Evolutionary conservation across 2,888 invertebrate species (phyloP).

Genomic region (Lutraria lutraria): DNA sequence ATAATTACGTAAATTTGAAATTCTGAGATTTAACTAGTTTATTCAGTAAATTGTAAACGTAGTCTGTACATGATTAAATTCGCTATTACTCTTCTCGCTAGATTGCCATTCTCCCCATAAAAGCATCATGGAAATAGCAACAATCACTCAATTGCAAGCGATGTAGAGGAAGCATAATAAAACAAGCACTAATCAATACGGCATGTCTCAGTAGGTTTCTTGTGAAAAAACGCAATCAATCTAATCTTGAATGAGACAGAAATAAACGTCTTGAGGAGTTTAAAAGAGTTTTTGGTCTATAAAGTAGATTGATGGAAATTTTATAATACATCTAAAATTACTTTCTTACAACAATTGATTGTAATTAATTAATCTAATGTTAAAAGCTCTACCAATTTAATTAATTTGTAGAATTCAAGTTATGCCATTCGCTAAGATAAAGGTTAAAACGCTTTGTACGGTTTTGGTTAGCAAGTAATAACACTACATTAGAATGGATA

Average conservation of each 20-base stretch:
- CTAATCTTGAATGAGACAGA: background rate
- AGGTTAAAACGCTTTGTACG: too few species aligned
- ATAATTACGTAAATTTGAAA: conserved; percentile 8
- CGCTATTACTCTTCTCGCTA: background rate
- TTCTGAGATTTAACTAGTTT: background rate
- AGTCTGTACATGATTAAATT: conserved; percentile 8
- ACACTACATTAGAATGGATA: too few species aligned
- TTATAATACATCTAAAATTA: background rate
- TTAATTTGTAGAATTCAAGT: background rate
- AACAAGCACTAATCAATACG: background rate
- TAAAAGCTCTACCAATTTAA: background rate
- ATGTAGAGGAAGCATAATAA: background rate
- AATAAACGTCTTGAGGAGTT: conserved; percentile 13
- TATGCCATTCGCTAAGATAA: too few species aligned
- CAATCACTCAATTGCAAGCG: background rate
- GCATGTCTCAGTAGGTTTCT: background rate
- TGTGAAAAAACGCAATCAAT: background rate
- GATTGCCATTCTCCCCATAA: background rate
- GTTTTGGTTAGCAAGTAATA: too few species aligned
- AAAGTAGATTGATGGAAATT: background rate
- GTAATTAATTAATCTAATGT: background rate
- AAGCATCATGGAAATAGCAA: conserved; percentile 2
- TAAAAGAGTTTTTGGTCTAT: background rate
- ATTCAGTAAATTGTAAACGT: background rate
- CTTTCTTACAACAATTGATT: background rate